Evolutionary conservation across 64 coral and sea anemone genomes (phyloP).

Genomic region (Montipora cactus): DNA sequence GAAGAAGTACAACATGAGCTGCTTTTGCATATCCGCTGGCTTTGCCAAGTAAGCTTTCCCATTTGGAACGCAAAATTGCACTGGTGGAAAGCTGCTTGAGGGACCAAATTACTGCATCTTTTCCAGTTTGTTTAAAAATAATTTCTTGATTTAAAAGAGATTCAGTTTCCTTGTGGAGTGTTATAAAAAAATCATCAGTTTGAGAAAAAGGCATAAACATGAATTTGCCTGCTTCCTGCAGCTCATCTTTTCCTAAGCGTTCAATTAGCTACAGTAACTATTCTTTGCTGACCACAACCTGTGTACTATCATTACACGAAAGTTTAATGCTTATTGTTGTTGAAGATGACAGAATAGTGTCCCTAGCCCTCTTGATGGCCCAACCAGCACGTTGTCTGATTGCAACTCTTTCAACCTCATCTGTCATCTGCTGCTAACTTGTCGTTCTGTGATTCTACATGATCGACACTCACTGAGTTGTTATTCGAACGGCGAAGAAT

Average conservation of each 20-base stretch:
- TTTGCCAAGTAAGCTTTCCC: too few relatives aligned
- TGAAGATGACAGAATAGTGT: conserved; percentile 12
- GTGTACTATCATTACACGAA: not conserved
- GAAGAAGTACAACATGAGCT: conserved; percentile 27
- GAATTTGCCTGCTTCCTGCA: too few relatives aligned
- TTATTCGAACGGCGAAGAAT: not conserved
- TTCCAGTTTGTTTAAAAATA: conserved; percentile 22
- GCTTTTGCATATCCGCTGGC: conserved; percentile 38
- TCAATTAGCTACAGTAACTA: too few relatives aligned
- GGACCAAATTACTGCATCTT: conserved; percentile 16
- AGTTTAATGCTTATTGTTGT: conserved; percentile 13
- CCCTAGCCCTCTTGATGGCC: conserved; percentile 55
- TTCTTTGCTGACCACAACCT: not conserved
- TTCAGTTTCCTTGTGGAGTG: conserved; percentile 31
- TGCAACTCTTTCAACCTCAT: conserved; percentile 24
- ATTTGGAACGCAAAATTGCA: too few relatives aligned
- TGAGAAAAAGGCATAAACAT: not conserved
- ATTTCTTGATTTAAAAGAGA: not conserved
- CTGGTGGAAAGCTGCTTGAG: too few relatives aligned
- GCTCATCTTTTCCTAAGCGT: too few relatives aligned
- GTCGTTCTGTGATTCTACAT: not conserved
- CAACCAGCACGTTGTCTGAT: conserved; percentile 54
- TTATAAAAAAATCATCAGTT: conserved; percentile 44
- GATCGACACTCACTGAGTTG: not conserved
- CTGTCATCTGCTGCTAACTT: not conserved